These are phyloP conservation scores for Drosophila punjabiensis DNA, from an alignment of 1,140 invertebrate genomes.

Conservation along the genomic window DNA sequence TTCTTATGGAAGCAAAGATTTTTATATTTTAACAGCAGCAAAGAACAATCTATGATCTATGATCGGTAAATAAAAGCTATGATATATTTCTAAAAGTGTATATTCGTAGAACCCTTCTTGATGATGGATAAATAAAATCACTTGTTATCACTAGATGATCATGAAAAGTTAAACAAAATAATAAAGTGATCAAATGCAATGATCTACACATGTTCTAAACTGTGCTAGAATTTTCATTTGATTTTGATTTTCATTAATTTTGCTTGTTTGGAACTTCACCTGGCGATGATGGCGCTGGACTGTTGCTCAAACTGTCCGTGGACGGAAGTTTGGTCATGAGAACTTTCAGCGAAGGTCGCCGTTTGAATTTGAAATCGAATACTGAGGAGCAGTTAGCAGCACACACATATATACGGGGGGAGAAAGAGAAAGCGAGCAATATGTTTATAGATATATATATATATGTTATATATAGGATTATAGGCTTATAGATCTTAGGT, in stretches of 20 bases:
- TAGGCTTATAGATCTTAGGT: constrained; percentile 30
- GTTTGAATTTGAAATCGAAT: constrained; percentile 83
- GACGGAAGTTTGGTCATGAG: constrained; percentile 86
- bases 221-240: constrained; percentile 50
- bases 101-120: neutral
- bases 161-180: neutral
- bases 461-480: constrained; percentile 31
- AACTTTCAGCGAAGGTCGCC: constrained; percentile 83
- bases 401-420: constrained; percentile 49
- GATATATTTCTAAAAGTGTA: neutral
- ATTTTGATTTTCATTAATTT: constrained; percentile 31
- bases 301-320: constrained; percentile 86
- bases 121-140: neutral
- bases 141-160: neutral
- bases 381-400: constrained; percentile 57
- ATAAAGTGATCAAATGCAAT: constrained; percentile 16
- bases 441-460: constrained; percentile 47
- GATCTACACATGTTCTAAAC: constrained; percentile 10
- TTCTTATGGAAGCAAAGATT: neutral
- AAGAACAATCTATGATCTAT: neutral
- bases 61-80: neutral
- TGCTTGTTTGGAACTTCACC: constrained; percentile 80
- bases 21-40: too few relatives aligned
- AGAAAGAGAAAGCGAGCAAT: constrained; percentile 68
- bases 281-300: constrained; percentile 86